phyloP scores from a whole-genome alignment of 2,888 invertebrate species.

The Lasioglossum leucozonium region DNA sequence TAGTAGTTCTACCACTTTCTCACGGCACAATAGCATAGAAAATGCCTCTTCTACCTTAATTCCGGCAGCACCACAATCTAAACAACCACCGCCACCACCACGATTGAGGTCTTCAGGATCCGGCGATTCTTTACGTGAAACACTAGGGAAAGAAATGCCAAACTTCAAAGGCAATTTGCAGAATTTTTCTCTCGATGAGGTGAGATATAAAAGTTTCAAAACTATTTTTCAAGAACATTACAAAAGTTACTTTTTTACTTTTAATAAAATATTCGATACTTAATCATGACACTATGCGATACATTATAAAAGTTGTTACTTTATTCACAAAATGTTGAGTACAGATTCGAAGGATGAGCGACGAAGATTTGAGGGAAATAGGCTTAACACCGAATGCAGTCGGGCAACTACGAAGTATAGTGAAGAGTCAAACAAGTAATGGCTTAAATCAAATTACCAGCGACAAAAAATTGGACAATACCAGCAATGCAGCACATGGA shows the following conservation, averaged over 20 bases:
- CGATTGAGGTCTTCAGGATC: constrained; percentile 79
- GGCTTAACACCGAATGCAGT: constrained; percentile 85
- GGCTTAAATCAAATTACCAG: constrained; percentile 78
- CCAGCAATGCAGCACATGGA: constrained; percentile 72
- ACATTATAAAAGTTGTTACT: constrained; percentile 3
- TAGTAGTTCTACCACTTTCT: constrained; percentile 71
- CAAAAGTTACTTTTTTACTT: not conserved
- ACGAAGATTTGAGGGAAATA: constrained; percentile 88
- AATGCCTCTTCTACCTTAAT: constrained; percentile 69
- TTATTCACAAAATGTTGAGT: constrained; percentile 13
- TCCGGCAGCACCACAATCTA: constrained; percentile 66
- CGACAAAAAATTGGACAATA: constrained; percentile 79
- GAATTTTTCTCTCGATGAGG: constrained; percentile 83
- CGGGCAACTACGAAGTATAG: constrained; percentile 86
- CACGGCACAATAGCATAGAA: constrained; percentile 77
- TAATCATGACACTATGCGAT: not conserved
- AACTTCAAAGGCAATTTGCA: constrained; percentile 83
- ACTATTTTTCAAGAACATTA: not conserved
- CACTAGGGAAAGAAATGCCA: constrained; percentile 82
- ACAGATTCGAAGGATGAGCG: constrained; percentile 88
- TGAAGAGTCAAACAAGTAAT: constrained; percentile 85
- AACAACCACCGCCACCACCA: constrained; percentile 80
- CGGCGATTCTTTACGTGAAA: constrained; percentile 80
- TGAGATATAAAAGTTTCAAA: constrained; percentile 67
- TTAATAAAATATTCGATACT: not conserved